These are phyloP conservation scores for Fundulus diaphanus DNA, from an alignment of 2,797 vertebrate genomes.

Conservation along the genomic window DNA sequence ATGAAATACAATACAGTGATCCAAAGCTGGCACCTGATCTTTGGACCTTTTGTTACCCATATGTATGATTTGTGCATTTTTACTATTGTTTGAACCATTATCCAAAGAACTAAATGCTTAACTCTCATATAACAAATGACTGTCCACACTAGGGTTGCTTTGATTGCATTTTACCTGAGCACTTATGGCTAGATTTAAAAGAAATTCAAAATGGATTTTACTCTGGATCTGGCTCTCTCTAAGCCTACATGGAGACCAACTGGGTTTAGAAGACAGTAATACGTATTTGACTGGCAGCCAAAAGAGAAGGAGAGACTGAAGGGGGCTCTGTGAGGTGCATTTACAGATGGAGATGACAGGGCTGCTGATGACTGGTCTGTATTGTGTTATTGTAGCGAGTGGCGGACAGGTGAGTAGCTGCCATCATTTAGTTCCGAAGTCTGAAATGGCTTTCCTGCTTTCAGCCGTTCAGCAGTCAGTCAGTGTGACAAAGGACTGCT, in stretches of 20 bases:
- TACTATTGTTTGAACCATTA: not conserved
- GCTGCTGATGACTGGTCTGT: slow-evolving; percentile 59
- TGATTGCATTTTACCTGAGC: not conserved
- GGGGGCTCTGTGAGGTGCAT: slow-evolving; percentile 54
- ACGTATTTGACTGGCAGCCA: slow-evolving; percentile 55
- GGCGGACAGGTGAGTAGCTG: slow-evolving; percentile 67
- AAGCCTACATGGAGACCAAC: slow-evolving; percentile 1
- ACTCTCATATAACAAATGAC: not conserved
- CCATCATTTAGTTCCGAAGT: slow-evolving; percentile 66
- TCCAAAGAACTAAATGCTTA: not conserved
- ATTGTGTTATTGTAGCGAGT: slow-evolving; percentile 63
- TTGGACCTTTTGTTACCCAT: not conserved
- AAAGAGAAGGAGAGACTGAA: slow-evolving; percentile 28
- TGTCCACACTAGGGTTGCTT: not conserved
- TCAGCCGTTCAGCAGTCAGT: slow-evolving; percentile 71
- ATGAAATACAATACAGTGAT: not conserved
- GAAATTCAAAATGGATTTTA: slow-evolving; percentile 12
- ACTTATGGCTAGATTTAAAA: not conserved
- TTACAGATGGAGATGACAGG: slow-evolving; percentile 71
- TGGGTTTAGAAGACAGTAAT: slow-evolving; percentile 43
- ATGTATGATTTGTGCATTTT: not conserved
- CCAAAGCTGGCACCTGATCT: not conserved
- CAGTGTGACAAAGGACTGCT: slow-evolving; percentile 70
- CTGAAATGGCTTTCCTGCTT: slow-evolving; percentile 67
- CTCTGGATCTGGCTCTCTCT: slow-evolving; percentile 23